A percentile compares a stretch with the other conserved stretches of the same genome.
Evolutionary conservation across 2,113 vertebrate species (phyloP).

Genomic region (Pelusios castaneus): DNA sequence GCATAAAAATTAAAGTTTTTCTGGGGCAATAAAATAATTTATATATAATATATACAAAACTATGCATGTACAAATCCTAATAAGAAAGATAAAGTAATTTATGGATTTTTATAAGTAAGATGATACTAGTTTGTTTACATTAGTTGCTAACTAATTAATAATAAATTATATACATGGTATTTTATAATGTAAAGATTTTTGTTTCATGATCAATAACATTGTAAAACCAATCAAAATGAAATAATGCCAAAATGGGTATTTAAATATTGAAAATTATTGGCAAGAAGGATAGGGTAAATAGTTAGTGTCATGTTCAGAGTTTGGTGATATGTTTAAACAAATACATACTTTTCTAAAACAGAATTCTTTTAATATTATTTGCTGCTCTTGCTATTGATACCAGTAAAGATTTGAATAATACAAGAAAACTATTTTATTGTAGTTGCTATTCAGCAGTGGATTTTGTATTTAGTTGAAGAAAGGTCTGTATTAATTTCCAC

Average conservation of each 20-base stretch:
- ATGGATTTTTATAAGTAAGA: not conserved
- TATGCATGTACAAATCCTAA: not conserved
- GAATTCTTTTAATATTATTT: conserved; percentile 80
- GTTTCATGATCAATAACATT: not conserved
- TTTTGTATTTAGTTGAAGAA: conserved; percentile 74
- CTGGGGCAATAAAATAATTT: not conserved
- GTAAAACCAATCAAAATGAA: conserved; percentile 35
- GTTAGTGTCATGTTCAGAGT: conserved; percentile 83
- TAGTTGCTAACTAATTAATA: not conserved
- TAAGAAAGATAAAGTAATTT: not conserved
- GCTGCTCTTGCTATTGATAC: conserved; percentile 71
- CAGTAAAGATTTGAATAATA: conserved; percentile 58
- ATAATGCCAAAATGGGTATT: not conserved
- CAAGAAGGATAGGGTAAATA: conserved; percentile 29
- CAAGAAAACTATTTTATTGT: conserved; percentile 59
- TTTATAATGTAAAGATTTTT: not conserved
- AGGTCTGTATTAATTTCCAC: conserved; percentile 74
- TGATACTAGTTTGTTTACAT: not conserved
- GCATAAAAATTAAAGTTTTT: not conserved
- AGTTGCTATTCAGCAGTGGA: conserved; percentile 65
- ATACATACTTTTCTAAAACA: conserved; percentile 86
- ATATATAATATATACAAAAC: not conserved
- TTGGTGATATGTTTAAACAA: conserved; percentile 85
- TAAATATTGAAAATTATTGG: conserved; percentile 25
- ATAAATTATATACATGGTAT: not conserved